Evolutionary conservation across 2,888 invertebrate species (phyloP).

Genomic region (Calliphora vomitoria): DNA sequence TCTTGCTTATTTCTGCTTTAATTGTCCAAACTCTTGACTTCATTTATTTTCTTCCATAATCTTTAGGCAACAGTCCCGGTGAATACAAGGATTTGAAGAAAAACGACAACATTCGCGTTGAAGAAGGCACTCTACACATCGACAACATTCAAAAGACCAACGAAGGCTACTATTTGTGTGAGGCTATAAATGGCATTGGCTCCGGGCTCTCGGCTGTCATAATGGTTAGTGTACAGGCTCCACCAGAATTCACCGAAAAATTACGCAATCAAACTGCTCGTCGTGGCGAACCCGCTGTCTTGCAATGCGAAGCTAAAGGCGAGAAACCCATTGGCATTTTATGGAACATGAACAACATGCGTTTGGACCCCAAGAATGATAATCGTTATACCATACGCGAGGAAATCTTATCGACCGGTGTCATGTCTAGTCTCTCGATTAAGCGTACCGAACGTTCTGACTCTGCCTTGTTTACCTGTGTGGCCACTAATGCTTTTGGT

Average conservation of each 20-base stretch:
- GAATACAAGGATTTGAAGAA: constrained; percentile 97
- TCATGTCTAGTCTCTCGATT: constrained; percentile 94
- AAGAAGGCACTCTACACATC: constrained; percentile 96
- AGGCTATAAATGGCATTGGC: constrained; percentile 98
- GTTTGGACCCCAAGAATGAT: constrained; percentile 94
- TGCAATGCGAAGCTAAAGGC: constrained; percentile 96
- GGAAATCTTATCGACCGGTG: constrained; percentile 94
- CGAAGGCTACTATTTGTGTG: constrained; percentile 97
- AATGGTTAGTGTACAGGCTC: constrained; percentile 97
- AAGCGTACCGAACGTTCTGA: constrained; percentile 95
- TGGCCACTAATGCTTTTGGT: constrained; percentile 96
- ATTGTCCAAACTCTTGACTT: too few relatives aligned
- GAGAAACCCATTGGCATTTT: constrained; percentile 97
- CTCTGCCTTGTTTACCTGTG: constrained; percentile 95
- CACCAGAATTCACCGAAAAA: constrained; percentile 97
- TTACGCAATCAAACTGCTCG: constrained; percentile 95
- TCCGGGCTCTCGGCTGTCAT: constrained; percentile 97
- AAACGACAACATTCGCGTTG: constrained; percentile 95
- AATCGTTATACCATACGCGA: constrained; percentile 93
- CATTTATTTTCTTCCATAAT: background rate
- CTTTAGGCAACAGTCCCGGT: constrained; percentile 93
- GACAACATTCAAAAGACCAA: constrained; percentile 96
- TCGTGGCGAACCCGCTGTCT: constrained; percentile 94
- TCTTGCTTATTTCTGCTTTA: too few relatives aligned
- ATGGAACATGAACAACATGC: constrained; percentile 97